Percentiles rank a stretch among this genome's conserved stretches.
Evolutionary conservation across 2,113 vertebrate genomes (phyloP).

Genomic region (Zosterops lateralis): DNA sequence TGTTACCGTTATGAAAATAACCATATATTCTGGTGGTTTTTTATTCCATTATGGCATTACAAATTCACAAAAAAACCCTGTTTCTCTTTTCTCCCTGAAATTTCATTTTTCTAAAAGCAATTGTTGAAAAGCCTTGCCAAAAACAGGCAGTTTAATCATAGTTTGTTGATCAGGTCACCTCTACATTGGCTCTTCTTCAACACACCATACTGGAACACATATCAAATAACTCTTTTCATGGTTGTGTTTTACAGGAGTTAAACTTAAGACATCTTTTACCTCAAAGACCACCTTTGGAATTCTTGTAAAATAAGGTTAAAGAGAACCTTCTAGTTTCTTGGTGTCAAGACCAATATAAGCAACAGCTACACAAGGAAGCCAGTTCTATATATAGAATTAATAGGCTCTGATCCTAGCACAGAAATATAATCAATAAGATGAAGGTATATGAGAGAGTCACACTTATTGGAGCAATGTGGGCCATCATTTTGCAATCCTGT

Average conservation of each 20-base stretch:
- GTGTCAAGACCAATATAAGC: neutral
- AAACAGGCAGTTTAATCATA: neutral
- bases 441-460: neutral
- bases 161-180: neutral
- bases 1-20: neutral
- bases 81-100: neutral
- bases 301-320: neutral
- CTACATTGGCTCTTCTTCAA: neutral
- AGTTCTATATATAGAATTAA: neutral
- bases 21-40: neutral
- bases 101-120: neutral
- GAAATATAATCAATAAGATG: neutral
- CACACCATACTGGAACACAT: neutral
- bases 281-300: neutral
- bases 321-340: neutral
- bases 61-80: neutral
- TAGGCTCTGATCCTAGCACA: neutral
- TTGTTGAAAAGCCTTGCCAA: neutral
- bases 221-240: neutral
- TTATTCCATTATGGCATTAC: neutral
- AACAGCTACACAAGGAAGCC: neutral
- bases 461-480: neutral
- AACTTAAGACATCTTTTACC: neutral
- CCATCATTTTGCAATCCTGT: neutral
- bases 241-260: neutral